Base-by-base conservation (phyloP, 2,797 vertebrate species). In the Myripristis jacobus region DNA sequence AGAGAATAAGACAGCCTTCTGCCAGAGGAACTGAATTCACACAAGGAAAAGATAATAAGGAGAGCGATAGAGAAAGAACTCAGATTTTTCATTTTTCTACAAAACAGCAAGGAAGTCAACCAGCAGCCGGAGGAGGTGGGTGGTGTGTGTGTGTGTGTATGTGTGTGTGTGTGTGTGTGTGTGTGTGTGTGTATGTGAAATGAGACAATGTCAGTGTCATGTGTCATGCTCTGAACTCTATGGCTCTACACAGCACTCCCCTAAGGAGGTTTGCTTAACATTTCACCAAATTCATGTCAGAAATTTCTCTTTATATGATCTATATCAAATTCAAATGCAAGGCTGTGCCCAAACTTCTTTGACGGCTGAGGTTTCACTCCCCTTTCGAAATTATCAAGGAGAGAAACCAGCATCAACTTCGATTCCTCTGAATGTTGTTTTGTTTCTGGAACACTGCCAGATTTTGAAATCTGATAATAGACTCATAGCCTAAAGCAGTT, bases 1-100 rank as follows among this genome's bases (percentile, higher is more conserved):
- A 38, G 11, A 38, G 12, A 38, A 38, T 11, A 11, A 1, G 11
- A 61, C 59, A 65, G 22, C 54, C 18, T 18, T 66, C 47, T 73
- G 69, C 69, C 53, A 62, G 36, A 2, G 13, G 48, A 66, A 60
- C 22, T 24, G 50, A 50, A 38, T 52, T 25, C 22, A 63, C 9
- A 72, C 19, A 12, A 36, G 29, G 18, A 76, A 41, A 61, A 54
- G 43, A 58, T 31, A 27, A 38, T 12, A 38, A 12, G 12, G 46
- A 27, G 11, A 41, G 21, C 53, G 27, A 4, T 15, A 52, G 9
- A 61, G 25, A 34, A 66, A 67, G 36, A n/a, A 64, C 34, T 6
- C 34, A 36, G 34, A 8, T 6, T 36, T 46, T 46, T 46, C 6
- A 46, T 16, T 72, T 47, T 29, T 6, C 46, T 50, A 68, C 9